These are phyloP conservation scores for Channa maculata DNA, from an alignment of 2,113 vertebrate species.

Conservation along the genomic window DNA sequence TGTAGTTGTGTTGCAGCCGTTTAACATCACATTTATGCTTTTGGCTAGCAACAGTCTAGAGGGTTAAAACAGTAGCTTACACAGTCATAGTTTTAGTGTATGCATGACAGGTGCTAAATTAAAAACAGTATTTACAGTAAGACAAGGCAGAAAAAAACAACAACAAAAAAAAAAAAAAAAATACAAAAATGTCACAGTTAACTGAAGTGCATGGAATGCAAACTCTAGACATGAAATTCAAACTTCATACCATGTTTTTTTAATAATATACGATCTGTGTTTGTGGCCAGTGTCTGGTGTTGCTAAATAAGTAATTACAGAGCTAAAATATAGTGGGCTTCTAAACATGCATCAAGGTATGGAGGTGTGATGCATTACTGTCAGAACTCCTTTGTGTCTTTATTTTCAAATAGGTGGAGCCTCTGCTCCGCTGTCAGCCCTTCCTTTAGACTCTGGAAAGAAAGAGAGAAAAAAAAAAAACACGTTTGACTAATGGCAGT, in stretches of 20 bases:
- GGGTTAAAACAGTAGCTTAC: conserved; percentile 89
- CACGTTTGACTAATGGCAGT: not conserved
- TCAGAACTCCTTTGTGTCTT: conserved; percentile 88
- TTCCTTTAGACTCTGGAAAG: conserved; percentile 85
- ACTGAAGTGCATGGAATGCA: conserved; percentile 87
- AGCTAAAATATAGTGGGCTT: conserved; percentile 82
- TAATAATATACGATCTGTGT: conserved; percentile 78
- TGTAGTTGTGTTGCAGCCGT: conserved; percentile 53
- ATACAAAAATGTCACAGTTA: conserved; percentile 81
- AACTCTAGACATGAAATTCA: conserved; percentile 83
- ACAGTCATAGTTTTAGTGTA: conserved; percentile 84
- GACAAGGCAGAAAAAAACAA: conserved; percentile 76
- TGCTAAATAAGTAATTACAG: conserved; percentile 79
- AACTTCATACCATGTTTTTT: conserved; percentile 82
- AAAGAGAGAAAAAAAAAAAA: conserved; percentile 1
- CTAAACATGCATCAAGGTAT: conserved; percentile 80
- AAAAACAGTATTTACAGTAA: conserved; percentile 88
- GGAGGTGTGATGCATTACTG: conserved; percentile 36
- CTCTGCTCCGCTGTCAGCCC: conserved; percentile 87
- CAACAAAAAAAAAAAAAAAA: conserved; percentile 57
- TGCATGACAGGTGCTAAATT: conserved; percentile 76
- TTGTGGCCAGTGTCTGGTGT: conserved; percentile 84
- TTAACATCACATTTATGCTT: conserved; percentile 72
- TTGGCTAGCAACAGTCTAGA: conserved; percentile 81
- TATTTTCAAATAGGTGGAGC: conserved; percentile 87